These are phyloP conservation scores for Leptopilina drosophilae DNA, from an alignment of 2,888 invertebrate species.

Conservation along the genomic window DNA sequence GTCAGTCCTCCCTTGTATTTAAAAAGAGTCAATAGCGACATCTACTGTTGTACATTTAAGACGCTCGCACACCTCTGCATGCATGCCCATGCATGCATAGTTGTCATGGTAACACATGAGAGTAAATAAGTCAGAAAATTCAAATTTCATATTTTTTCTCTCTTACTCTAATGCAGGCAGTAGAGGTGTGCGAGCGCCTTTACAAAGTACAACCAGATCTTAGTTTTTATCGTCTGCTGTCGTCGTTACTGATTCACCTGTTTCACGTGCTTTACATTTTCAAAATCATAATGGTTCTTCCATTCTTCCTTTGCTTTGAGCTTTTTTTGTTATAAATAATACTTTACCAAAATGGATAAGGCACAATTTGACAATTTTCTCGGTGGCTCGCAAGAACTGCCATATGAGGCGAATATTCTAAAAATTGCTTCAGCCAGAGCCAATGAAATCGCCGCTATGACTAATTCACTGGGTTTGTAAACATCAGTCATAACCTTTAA, in stretches of 20 bases:
- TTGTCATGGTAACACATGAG: too few species aligned
- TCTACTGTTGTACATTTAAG: too few species aligned
- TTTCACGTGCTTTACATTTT: not conserved
- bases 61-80: too few species aligned
- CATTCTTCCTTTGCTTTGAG: not conserved
- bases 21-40: too few species aligned
- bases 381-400: conserved; percentile 79
- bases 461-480: conserved; percentile 80
- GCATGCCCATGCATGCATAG: too few species aligned
- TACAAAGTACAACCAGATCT: too few species aligned
- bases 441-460: conserved; percentile 85
- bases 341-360: conserved; percentile 58
- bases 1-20: not conserved
- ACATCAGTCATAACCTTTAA: conserved; percentile 19
- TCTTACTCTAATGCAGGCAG: too few species aligned
- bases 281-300: not conserved
- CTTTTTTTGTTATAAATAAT: not conserved
- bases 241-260: not conserved
- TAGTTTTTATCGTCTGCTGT: not conserved
- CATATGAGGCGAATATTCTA: conserved; percentile 80
- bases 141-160: too few species aligned
- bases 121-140: too few species aligned
- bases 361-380: conserved; percentile 78
- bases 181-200: too few species aligned
- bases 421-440: conserved; percentile 84